These are phyloP conservation scores for Trichonephila clavipes DNA, from an alignment of 1,140 invertebrate genomes.

Conservation along the genomic window DNA sequence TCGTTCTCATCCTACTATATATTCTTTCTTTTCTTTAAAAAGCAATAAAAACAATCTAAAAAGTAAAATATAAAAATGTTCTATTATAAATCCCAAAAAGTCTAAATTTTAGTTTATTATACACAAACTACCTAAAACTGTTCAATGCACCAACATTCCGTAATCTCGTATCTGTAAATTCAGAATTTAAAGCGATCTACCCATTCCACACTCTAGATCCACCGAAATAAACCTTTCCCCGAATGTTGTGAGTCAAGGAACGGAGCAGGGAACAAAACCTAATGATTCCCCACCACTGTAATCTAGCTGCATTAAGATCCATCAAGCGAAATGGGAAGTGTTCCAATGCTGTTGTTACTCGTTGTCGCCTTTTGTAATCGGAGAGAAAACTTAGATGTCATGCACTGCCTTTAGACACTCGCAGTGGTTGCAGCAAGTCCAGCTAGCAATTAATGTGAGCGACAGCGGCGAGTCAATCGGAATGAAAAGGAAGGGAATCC, in stretches of 20 bases:
- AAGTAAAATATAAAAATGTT: too few relatives aligned
- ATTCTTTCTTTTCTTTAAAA: too few relatives aligned
- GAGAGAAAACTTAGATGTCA: neutral
- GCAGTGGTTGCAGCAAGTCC: neutral
- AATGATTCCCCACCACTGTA: neutral
- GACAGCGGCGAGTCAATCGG: slow-evolving; percentile 32
- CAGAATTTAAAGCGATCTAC: too few relatives aligned
- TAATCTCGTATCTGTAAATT: too few relatives aligned
- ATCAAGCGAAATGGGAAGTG: slow-evolving; percentile 6
- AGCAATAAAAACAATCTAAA: too few relatives aligned
- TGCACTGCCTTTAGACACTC: neutral
- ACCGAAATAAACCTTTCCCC: slow-evolving; percentile 34
- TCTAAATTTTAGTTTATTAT: too few relatives aligned
- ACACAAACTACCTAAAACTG: too few relatives aligned
- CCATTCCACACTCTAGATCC: neutral
- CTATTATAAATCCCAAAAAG: too few relatives aligned
- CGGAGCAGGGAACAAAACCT: slow-evolving; percentile 1
- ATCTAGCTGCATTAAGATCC: slow-evolving; percentile 28
- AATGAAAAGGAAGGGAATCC: neutral
- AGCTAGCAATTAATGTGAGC: slow-evolving; percentile 49
- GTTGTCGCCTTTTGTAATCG: slow-evolving; percentile 49
- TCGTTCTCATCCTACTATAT: too few relatives aligned
- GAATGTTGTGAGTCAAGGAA: slow-evolving; percentile 34
- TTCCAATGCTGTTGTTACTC: slow-evolving; percentile 40
- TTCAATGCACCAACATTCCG: too few relatives aligned